Evolutionary conservation across 2,797 vertebrate species (phyloP), one percentile per base, ranked within the genome.

Genomic region (Hipposideros larvatus): DNA sequence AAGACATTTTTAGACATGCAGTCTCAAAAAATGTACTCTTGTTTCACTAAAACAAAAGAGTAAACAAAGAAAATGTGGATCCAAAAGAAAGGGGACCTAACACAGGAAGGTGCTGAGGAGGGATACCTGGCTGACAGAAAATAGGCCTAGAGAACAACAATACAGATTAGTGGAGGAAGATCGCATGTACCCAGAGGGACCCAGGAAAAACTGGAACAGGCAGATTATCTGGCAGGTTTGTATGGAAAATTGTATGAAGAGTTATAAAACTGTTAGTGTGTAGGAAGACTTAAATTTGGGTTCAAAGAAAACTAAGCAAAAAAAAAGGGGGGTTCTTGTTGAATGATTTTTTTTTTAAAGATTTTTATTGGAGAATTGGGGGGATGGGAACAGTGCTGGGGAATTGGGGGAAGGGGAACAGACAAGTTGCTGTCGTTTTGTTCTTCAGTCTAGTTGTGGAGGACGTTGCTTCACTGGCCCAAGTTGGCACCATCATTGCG

Each of bases 61-160:
- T 53, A 83, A 94, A 63, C 19, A 61, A 71, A 95, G 85, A 73
- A 90, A 94, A 28, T 43, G 21, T 37, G 46, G 26, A 61, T 37
- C 46, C 61, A 77, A 31, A 48, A 82, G 37, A 94, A 87, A 71
- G 37, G 31, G 31, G 15, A 48, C 22, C 46, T 65, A 57, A 34
- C n/a, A 34, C 46, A 65, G 46, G n/a, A 77, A 63, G 4, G 1
- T 37, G 3, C 6, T 71, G 31, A 77, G 28, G 61, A 59, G 53
- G n/a, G 24, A 15, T 24, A 22, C 2, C 7, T 34, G 46, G 65
- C 71, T 48, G 79, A 66, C 11, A 55, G 73, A n/a, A 4, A 37
- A 31, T 26, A n/a, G 70, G 13, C 46, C 22, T 34, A 10, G 73
- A 14, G 57, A 75, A 21, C 43, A 26, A 24, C 5, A 9, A 28